Evolutionary conservation across 2,797 vertebrate genomes (phyloP).

Genomic region (Otolemur crassicaudatus): DNA sequence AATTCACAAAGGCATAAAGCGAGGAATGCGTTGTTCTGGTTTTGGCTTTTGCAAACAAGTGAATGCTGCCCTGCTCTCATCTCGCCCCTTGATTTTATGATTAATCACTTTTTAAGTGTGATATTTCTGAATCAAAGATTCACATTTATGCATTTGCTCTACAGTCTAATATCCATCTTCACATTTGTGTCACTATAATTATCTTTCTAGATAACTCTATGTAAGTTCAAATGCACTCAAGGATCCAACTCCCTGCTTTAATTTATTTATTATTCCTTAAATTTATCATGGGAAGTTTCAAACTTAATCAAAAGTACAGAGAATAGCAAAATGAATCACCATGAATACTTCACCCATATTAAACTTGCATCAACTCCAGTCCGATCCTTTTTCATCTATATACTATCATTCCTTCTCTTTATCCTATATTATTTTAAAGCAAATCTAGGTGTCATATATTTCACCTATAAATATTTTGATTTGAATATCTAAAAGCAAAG

Average conservation of each 20-base stretch:
- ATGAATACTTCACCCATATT: not conserved
- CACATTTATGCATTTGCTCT: not conserved
- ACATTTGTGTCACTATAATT: not conserved
- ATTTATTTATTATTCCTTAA: conserved; percentile 23
- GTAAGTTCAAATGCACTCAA: conserved; percentile 6
- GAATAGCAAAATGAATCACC: not conserved
- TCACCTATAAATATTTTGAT: not conserved
- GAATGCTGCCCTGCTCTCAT: conserved; percentile 9
- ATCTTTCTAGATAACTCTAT: not conserved
- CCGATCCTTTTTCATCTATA: not conserved
- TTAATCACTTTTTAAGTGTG: conserved; percentile 54
- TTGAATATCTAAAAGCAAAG: not conserved
- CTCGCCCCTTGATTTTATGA: conserved; percentile 61
- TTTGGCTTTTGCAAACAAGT: conserved; percentile 45
- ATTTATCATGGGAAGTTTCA: conserved; percentile 20
- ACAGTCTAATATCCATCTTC: not conserved
- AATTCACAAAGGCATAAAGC: conserved; percentile 69
- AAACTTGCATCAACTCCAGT: not conserved
- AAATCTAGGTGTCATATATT: not conserved
- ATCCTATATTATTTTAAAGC: not conserved
- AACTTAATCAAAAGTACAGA: not conserved
- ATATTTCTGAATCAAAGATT: conserved; percentile 30
- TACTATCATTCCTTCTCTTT: not conserved
- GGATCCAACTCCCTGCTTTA: not conserved
- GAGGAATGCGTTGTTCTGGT: conserved; percentile 59